These are phyloP conservation scores for Dolichoris vasculosae DNA, from an alignment of 1,140 invertebrate genomes.

Conservation along the genomic window DNA sequence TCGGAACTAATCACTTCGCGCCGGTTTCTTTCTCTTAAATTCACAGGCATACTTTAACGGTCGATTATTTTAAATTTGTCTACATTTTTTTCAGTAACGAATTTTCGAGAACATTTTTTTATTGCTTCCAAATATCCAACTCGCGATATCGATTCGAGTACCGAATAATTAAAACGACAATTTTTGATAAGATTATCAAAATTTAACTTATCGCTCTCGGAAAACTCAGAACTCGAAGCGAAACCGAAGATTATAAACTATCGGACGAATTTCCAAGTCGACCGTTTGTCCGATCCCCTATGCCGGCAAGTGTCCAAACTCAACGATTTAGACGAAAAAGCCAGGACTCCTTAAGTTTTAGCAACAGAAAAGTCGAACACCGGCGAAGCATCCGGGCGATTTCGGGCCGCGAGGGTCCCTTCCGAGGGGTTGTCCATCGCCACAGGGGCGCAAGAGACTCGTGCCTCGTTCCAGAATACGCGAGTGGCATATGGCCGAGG, in stretches of 20 bases:
- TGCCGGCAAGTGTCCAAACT: background rate
- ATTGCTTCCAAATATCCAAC: too few species aligned
- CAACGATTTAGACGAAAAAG: background rate
- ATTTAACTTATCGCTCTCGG: too few species aligned
- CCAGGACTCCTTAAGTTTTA: background rate
- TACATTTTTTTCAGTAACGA: too few species aligned
- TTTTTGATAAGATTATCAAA: too few species aligned
- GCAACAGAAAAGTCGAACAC: background rate
- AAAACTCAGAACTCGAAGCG: too few species aligned
- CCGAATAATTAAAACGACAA: too few species aligned
- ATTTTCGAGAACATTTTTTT: too few species aligned
- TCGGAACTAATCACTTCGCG: background rate
- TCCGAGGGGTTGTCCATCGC: background rate
- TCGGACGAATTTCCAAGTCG: too few species aligned
- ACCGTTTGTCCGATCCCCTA: too few species aligned
- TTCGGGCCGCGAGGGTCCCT: background rate
- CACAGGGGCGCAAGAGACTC: slow-evolving; percentile 3
- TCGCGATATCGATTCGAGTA: too few species aligned
- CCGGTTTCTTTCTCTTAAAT: background rate
- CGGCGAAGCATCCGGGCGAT: background rate
- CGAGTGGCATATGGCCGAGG: slow-evolving; percentile 65
- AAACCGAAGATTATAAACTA: too few species aligned
- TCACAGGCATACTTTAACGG: background rate
- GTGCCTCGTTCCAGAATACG: background rate
- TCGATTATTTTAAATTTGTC: too few species aligned